phyloP scores from a whole-genome alignment of 2,113 vertebrate species.

The Orycteropus afer region DNA sequence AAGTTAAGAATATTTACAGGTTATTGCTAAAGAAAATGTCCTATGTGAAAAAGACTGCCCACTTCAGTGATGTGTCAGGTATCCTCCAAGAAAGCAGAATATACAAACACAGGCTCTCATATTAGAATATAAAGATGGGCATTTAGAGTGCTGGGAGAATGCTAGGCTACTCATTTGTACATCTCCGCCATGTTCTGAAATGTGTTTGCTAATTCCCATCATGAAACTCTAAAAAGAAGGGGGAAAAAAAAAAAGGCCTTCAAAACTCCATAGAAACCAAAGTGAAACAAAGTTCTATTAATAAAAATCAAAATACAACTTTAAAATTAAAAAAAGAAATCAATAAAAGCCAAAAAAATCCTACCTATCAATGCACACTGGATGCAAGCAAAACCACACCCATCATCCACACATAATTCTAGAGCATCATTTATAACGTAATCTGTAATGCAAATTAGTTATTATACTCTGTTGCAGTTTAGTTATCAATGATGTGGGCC shows the following conservation, averaged over 20 bases:
- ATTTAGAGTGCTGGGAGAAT: neutral
- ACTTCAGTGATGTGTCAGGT: neutral
- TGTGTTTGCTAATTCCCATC: constrained; percentile 31
- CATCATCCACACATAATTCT: neutral
- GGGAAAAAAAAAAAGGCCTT: neutral
- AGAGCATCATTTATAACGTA: too few relatives aligned
- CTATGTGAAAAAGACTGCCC: neutral
- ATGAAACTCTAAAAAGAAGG: neutral
- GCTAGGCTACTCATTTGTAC: neutral
- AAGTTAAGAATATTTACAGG: neutral
- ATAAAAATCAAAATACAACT: neutral
- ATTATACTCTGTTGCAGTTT: neutral
- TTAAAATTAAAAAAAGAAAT: neutral
- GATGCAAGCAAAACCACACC: neutral
- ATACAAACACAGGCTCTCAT: neutral
- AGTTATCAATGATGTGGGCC: neutral
- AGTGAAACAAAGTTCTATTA: neutral
- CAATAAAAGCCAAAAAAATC: neutral
- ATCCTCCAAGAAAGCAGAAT: neutral
- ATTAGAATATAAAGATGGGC: neutral
- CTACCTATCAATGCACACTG: neutral
- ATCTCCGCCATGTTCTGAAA: constrained; percentile 4
- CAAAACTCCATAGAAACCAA: constrained; percentile 42
- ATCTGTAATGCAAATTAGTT: neutral
- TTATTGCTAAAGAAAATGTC: neutral